Conservation (phyloP, 1,140 invertebrate genomes). For the Aphelinus atriplicis region DNA sequence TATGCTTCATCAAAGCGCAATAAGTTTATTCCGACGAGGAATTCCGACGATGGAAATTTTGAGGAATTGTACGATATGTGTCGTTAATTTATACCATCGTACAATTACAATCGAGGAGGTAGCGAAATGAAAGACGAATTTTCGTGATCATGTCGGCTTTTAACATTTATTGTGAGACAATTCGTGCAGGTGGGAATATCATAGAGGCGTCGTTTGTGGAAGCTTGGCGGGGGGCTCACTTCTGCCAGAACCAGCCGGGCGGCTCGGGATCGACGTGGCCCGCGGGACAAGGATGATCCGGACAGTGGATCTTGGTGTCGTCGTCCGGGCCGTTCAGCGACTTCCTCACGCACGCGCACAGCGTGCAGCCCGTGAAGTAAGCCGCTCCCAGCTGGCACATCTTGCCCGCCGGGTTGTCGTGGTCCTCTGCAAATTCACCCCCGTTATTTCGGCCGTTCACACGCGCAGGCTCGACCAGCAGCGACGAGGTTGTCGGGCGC, state of each 20-base stretch:
- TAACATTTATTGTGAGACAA: conserved; percentile 6
- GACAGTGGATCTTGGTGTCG: conserved; percentile 14
- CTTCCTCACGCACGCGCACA: conserved; percentile 7
- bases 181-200: neutral
- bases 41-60: no score
- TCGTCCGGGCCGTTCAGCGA: neutral
- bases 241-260: conserved; percentile 10
- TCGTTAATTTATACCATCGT: neutral
- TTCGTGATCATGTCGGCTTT: conserved; percentile 1
- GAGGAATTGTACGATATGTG: neutral
- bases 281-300: conserved; percentile 1
- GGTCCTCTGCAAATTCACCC: no score
- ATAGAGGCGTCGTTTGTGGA: no score
- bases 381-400: neutral
- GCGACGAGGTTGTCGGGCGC: no score
- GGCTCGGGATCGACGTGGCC: conserved; percentile 5
- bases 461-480: no score
- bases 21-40: no score
- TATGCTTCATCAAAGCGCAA: no score
- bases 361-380: conserved; percentile 22
- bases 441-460: no score
- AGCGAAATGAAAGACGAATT: neutral
- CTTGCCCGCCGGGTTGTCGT: no score
- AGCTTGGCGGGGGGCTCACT: neutral
- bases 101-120: neutral